phyloP scores from a whole-genome alignment of 1,140 invertebrate species.

The Eufriesea mexicana region DNA sequence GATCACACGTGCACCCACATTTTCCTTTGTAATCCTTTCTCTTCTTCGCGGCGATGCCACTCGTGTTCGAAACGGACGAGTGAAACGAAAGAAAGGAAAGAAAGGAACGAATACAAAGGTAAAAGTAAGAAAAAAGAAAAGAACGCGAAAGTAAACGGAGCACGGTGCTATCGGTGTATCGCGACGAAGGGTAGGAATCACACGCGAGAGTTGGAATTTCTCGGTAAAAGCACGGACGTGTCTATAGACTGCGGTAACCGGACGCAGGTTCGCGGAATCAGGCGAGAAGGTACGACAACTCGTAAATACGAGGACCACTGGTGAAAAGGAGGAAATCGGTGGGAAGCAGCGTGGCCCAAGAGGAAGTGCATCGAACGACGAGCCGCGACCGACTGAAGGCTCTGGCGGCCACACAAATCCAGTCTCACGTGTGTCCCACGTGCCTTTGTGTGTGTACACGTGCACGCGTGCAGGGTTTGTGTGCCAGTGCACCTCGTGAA shows the following conservation, averaged over 20 bases:
- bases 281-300: background rate
- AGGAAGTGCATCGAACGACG: constrained; percentile 66
- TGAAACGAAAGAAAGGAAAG: too few species aligned
- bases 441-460: constrained; percentile 16
- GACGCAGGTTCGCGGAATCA: background rate
- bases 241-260: background rate
- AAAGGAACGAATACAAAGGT: too few species aligned
- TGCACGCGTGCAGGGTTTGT: constrained; percentile 40
- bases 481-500: constrained; percentile 35
- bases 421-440: constrained; percentile 24
- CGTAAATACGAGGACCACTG: background rate
- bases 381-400: constrained; percentile 68
- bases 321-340: constrained; percentile 27
- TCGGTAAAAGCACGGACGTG: background rate
- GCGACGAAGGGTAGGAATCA: background rate
- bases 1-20: constrained; percentile 5
- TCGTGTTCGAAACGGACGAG: too few species aligned
- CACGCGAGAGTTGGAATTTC: background rate
- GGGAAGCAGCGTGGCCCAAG: background rate
- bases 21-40: background rate
- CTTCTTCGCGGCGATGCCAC: too few species aligned
- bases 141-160: background rate
- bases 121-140: background rate
- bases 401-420: constrained; percentile 35
- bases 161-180: too few species aligned